Evolutionary conservation across 2,888 invertebrate species (phyloP).

Genomic region (Eutolmus rufibarbis): DNA sequence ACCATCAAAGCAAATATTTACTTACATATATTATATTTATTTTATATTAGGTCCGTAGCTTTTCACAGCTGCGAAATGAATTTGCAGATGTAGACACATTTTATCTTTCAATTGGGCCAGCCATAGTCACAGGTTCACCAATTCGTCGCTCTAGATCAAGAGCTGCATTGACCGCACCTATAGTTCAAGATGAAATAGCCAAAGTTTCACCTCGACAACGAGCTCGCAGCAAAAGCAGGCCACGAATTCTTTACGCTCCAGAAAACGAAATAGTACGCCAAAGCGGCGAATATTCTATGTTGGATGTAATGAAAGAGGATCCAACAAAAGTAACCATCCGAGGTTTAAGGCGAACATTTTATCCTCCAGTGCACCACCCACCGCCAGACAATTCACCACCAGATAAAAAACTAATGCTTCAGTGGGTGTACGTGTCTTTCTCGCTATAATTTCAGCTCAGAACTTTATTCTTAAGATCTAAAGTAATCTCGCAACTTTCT

Average conservation of each 20-base stretch:
- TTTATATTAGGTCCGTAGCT: slow-evolving; percentile 79
- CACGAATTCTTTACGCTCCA: slow-evolving; percentile 82
- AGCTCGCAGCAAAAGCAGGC: slow-evolving; percentile 84
- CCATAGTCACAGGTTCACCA: slow-evolving; percentile 66
- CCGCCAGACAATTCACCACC: slow-evolving; percentile 87
- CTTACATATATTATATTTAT: not conserved
- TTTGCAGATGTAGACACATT: slow-evolving; percentile 92
- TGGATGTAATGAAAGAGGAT: slow-evolving; percentile 86
- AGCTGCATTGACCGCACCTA: slow-evolving; percentile 65
- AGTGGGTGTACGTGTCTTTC: slow-evolving; percentile 82
- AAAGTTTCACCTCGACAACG: slow-evolving; percentile 67
- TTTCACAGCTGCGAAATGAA: slow-evolving; percentile 91
- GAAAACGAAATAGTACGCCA: slow-evolving; percentile 82
- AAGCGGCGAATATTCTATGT: slow-evolving; percentile 78
- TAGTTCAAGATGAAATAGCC: slow-evolving; percentile 60
- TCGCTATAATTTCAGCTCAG: not conserved
- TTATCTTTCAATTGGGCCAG: slow-evolving; percentile 69
- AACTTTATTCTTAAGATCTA: not conserved
- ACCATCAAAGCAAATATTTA: not conserved
- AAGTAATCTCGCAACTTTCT: not conserved
- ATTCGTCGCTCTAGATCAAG: slow-evolving; percentile 73
- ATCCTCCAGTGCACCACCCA: slow-evolving; percentile 85
- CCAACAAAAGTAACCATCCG: slow-evolving; percentile 84
- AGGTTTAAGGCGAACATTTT: slow-evolving; percentile 83
- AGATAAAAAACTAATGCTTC: slow-evolving; percentile 84